These are phyloP conservation scores for Drosophila sturtevanti DNA, from an alignment of 1,140 invertebrate species.

Conservation along the genomic window DNA sequence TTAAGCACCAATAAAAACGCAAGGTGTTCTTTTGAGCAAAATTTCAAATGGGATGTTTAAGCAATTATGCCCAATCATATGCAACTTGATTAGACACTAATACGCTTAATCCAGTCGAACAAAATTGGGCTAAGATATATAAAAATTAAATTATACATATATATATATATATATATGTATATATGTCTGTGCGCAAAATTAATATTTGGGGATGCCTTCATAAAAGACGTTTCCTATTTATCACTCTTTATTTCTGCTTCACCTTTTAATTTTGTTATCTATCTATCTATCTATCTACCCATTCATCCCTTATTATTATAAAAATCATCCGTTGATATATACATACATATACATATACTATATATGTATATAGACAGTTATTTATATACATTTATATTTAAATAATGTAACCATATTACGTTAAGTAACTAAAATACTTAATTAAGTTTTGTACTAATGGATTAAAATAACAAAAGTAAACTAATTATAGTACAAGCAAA, in stretches of 20 bases:
- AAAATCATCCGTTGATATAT: not conserved
- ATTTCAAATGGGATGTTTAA: slow-evolving; percentile 34
- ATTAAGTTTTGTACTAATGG: not conserved
- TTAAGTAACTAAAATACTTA: not conserved
- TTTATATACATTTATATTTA: not conserved
- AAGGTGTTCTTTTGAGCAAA: slow-evolving; percentile 35
- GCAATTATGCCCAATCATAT: slow-evolving; percentile 38
- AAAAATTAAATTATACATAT: not conserved
- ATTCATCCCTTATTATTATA: not conserved
- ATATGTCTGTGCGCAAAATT: not conserved
- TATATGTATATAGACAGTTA: not conserved
- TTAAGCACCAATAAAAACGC: slow-evolving; percentile 33
- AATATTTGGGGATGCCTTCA: not conserved
- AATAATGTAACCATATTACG: not conserved
- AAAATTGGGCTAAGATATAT: not conserved
- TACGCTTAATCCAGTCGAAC: not conserved
- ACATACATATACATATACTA: not conserved
- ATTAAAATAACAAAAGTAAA: not conserved
- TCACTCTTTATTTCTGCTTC: not conserved
- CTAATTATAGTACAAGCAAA: no score
- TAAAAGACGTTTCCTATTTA: not conserved
- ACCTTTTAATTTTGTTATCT: not conserved
- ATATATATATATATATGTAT: not conserved
- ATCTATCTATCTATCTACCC: not conserved
- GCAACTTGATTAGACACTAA: slow-evolving; percentile 21